Conservation (phyloP, 2,797 vertebrate genomes). For the Leuciscus waleckii region DNA sequence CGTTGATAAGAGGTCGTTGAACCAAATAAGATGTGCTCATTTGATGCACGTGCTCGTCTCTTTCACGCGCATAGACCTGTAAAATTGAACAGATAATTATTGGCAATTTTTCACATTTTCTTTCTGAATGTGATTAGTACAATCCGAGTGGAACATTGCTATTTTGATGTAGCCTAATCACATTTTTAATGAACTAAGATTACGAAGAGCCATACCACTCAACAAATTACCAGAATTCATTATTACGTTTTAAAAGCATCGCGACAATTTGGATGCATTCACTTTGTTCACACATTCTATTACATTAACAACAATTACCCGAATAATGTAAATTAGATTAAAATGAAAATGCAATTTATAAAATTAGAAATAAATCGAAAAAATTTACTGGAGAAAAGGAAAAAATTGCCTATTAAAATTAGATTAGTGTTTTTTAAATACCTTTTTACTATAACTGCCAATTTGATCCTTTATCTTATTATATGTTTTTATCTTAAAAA, state of each 20-base stretch:
- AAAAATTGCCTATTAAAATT: background rate
- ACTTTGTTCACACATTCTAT: background rate
- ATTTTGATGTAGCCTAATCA: constrained; percentile 8
- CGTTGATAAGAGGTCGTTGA: constrained; percentile 79
- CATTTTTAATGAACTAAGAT: constrained; percentile 17
- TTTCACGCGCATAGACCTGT: constrained; percentile 87
- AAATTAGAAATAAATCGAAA: background rate
- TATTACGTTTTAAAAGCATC: constrained; percentile 18
- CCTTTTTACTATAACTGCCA: background rate
- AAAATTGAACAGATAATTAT: constrained; percentile 69
- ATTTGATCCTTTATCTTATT: background rate
- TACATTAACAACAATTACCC: constrained; percentile 31
- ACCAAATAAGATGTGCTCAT: constrained; percentile 80
- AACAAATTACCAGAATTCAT: constrained; percentile 25
- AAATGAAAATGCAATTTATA: background rate
- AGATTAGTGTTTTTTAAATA: background rate
- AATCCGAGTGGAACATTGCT: background rate
- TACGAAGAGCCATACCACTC: background rate
- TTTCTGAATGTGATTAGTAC: background rate
- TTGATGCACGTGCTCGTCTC: constrained; percentile 80
- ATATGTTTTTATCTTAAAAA: background rate
- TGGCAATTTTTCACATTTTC: constrained; percentile 60
- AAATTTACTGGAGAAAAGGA: background rate
- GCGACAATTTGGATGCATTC: background rate
- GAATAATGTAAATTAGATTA: background rate